Evolutionary conservation across 2,888 invertebrate species (phyloP).

Genomic region (Idaea aversata): DNA sequence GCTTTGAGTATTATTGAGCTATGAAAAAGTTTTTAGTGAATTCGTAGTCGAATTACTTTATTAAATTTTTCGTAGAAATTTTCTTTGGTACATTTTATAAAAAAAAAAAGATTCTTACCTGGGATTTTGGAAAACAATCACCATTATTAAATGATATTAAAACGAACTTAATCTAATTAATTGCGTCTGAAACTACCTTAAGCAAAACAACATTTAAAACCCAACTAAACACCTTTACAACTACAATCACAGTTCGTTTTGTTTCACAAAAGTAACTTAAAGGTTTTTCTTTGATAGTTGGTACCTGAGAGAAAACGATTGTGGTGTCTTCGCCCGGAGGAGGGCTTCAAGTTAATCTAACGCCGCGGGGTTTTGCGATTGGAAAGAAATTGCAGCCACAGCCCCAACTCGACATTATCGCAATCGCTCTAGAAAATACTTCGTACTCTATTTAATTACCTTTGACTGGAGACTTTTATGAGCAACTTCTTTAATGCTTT

Average conservation of each 20-base stretch:
- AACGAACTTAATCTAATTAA: neutral
- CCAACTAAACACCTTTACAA: neutral
- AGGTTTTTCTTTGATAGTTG: constrained; percentile 4
- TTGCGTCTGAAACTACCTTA: neutral
- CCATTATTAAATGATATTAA: no score
- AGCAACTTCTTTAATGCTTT: constrained; percentile 17
- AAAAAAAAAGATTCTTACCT: no score
- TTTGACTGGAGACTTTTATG: constrained; percentile 9
- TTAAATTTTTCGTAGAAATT: no score
- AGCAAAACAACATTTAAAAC: neutral
- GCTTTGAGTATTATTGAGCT: no score
- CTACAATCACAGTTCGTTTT: neutral
- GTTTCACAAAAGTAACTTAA: neutral
- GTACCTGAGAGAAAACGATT: constrained; percentile 1
- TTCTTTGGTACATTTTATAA: no score
- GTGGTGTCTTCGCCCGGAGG: constrained; percentile 7
- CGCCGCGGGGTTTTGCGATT: constrained; percentile 7
- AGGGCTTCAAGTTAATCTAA: constrained; percentile 9
- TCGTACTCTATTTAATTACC: constrained; percentile 10
- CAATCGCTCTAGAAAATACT: constrained; percentile 6
- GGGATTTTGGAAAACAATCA: no score
- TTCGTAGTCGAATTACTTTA: no score
- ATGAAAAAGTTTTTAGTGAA: no score
- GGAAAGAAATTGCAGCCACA: constrained; percentile 8
- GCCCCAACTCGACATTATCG: neutral